Conservation (phyloP, 1,140 invertebrate genomes). For the Plodia interpunctella region DNA sequence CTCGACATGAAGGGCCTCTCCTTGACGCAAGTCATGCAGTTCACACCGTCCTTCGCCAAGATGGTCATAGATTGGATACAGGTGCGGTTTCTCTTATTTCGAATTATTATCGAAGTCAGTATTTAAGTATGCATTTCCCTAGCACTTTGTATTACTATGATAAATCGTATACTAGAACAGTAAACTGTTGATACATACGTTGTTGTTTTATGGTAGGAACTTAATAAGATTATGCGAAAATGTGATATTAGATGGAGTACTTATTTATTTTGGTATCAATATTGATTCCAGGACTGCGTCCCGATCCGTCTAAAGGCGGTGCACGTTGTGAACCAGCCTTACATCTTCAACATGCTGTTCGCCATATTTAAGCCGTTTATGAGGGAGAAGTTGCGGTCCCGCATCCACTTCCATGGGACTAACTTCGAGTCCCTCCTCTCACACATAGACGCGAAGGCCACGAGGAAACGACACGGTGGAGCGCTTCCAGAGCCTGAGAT, state of each 20-base stretch:
- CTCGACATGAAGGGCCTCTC: conserved; percentile 89
- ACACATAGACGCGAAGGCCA: conserved; percentile 84
- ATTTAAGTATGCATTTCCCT: too few relatives aligned
- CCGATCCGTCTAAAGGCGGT: conserved; percentile 90
- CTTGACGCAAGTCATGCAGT: conserved; percentile 87
- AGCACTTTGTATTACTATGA: too few relatives aligned
- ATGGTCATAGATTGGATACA: conserved; percentile 89
- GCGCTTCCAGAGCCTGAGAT: conserved; percentile 79
- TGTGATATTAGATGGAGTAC: too few relatives aligned
- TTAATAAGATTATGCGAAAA: too few relatives aligned
- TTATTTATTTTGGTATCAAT: neutral
- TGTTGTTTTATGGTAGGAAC: too few relatives aligned
- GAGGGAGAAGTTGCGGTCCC: conserved; percentile 83
- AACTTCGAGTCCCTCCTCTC: conserved; percentile 87
- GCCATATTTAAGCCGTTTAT: conserved; percentile 93
- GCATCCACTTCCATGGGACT: conserved; percentile 90
- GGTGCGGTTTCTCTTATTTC: conserved; percentile 30
- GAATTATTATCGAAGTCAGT: too few relatives aligned
- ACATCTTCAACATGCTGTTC: conserved; percentile 92
- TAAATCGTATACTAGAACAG: too few relatives aligned
- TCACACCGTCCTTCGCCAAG: conserved; percentile 88
- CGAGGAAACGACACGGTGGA: conserved; percentile 88
- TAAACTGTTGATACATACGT: neutral
- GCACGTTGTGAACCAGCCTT: conserved; percentile 92
- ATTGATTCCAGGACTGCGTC: conserved; percentile 82